phyloP scores from a whole-genome alignment of 64 coral and sea anemone species.

The Montipora capricornis region DNA sequence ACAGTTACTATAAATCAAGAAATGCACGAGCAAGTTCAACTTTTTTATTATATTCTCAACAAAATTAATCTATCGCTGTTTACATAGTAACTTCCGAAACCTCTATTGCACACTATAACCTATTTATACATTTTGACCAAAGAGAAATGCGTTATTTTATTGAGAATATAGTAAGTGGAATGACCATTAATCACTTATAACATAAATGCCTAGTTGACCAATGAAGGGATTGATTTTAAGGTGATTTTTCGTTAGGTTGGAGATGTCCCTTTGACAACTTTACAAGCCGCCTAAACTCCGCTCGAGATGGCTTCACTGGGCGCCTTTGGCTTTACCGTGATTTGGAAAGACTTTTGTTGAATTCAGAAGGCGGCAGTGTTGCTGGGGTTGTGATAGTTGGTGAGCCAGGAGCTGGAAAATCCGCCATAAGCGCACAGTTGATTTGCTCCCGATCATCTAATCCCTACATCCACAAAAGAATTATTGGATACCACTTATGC shows the following conservation, averaged over 20 bases:
- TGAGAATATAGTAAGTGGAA: no score
- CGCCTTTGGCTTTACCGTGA: slow-evolving; percentile 69
- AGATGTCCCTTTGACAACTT: slow-evolving; percentile 55
- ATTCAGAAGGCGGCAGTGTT: neutral
- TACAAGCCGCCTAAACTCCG: slow-evolving; percentile 13
- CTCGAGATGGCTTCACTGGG: slow-evolving; percentile 58
- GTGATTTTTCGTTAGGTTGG: slow-evolving; percentile 22
- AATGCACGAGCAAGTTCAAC: no score
- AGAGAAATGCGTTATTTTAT: no score
- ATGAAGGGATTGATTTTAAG: neutral
- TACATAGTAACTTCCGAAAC: no score
- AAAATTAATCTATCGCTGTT: no score
- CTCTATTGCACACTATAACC: no score
- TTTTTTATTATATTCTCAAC: no score
- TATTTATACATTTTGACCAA: no score
- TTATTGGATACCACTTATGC: slow-evolving; percentile 72
- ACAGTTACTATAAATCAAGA: no score
- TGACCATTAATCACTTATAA: no score
- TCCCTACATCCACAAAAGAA: slow-evolving; percentile 45
- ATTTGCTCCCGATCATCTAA: slow-evolving; percentile 69
- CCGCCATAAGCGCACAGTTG: slow-evolving; percentile 58
- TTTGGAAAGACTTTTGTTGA: slow-evolving; percentile 28
- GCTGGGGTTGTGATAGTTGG: slow-evolving; percentile 21
- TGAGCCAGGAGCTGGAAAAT: slow-evolving; percentile 67
- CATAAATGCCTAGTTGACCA: no score